These are phyloP conservation scores for Osmoderma eremita DNA, from an alignment of 2,888 invertebrate species.

Conservation along the genomic window DNA sequence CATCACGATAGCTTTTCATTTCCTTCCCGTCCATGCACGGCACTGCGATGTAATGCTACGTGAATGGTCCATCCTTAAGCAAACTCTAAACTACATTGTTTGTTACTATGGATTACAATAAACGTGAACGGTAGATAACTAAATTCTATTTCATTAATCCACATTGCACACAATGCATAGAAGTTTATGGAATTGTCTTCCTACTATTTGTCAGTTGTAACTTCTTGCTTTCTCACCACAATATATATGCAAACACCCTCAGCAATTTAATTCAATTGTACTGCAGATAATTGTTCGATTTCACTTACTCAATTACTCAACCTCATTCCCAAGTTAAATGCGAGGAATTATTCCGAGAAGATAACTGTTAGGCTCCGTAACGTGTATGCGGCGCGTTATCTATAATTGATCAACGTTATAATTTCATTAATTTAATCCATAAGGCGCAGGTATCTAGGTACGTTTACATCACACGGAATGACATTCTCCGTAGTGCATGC, in stretches of 20 bases:
- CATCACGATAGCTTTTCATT: too few relatives aligned
- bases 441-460: conserved; percentile 4
- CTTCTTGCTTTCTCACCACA: background rate
- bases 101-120: too few relatives aligned
- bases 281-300: conserved; percentile 22
- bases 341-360: conserved; percentile 10
- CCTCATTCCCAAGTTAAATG: conserved; percentile 8
- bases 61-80: too few relatives aligned
- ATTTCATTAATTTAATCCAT: conserved; percentile 34
- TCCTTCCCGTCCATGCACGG: too few relatives aligned
- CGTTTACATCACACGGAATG: conserved; percentile 40
- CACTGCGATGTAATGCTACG: too few relatives aligned
- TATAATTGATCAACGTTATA: conserved; percentile 38
- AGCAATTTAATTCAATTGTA: conserved; percentile 30
- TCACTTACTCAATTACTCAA: conserved; percentile 25
- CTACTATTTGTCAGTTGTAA: too few relatives aligned
- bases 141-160: too few relatives aligned
- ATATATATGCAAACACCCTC: conserved; percentile 6
- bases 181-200: too few relatives aligned
- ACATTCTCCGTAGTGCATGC: conserved; percentile 41
- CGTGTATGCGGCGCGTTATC: conserved; percentile 19
- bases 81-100: too few relatives aligned
- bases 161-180: too few relatives aligned
- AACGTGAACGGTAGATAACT: too few relatives aligned
- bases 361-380: conserved; percentile 24